These are phyloP conservation scores for Drosophila athabasca DNA, from an alignment of 1,140 invertebrate species.

Conservation along the genomic window DNA sequence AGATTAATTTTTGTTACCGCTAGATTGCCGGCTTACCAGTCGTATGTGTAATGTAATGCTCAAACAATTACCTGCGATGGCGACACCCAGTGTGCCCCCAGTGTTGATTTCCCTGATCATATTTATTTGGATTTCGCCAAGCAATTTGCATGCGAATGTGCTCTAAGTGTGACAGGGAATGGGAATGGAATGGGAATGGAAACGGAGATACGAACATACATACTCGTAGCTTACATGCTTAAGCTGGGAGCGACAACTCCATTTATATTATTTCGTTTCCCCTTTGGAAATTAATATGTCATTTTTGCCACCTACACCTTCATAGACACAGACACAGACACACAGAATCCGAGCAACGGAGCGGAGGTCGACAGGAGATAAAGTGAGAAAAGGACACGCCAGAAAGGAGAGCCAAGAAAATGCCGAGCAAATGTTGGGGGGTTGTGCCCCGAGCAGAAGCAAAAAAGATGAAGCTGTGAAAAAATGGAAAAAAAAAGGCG, in stretches of 20 bases:
- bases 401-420: conserved; percentile 42
- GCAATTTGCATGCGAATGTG: conserved; percentile 72
- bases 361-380: conserved; percentile 13
- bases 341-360: conserved; percentile 2
- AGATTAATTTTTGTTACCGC: conserved; percentile 25
- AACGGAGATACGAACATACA: background rate
- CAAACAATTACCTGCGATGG: conserved; percentile 48
- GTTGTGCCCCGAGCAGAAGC: conserved; percentile 22
- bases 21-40: conserved; percentile 17
- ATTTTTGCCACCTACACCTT: conserved; percentile 70
- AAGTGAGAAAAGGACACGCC: conserved; percentile 23
- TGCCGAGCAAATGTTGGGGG: conserved; percentile 55
- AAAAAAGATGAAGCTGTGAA: conserved; percentile 47
- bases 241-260: conserved; percentile 69
- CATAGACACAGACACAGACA: conserved; percentile 11
- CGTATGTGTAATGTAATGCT: conserved; percentile 53
- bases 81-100: conserved; percentile 10
- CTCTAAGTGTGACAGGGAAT: conserved; percentile 18
- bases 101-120: conserved; percentile 77
- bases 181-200: background rate
- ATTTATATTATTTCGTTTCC: conserved; percentile 81
- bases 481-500: conserved; percentile 44
- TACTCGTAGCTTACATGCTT: conserved; percentile 50
- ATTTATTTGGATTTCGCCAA: conserved; percentile 67
- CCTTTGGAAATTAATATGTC: conserved; percentile 82